Evolutionary conservation across 2,113 vertebrate species (phyloP).

Genomic region (Notothenia coriiceps): DNA sequence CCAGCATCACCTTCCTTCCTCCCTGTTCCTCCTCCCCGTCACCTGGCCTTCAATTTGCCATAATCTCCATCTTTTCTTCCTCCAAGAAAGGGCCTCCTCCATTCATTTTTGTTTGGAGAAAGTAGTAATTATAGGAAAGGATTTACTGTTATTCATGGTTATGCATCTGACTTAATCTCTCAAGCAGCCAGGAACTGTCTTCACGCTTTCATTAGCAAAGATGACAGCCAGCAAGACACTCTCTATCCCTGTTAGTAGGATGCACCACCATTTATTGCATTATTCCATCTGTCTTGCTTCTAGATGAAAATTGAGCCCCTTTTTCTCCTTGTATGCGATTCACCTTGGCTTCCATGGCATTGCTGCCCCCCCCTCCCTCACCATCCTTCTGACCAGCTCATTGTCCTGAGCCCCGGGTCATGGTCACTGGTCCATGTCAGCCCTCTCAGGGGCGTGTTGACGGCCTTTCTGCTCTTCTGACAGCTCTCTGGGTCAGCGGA

Average conservation of each 20-base stretch:
- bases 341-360: slow-evolving; percentile 53
- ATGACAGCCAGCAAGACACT: slow-evolving; percentile 6
- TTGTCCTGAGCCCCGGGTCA: slow-evolving; percentile 69
- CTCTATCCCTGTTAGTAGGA: neutral
- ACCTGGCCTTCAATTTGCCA: neutral
- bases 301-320: slow-evolving; percentile 30
- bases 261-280: neutral
- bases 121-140: slow-evolving; percentile 1
- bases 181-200: neutral
- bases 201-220: slow-evolving; percentile 14
- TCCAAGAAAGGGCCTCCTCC: slow-evolving; percentile 3
- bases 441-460: slow-evolving; percentile 71
- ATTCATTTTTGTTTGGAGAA: slow-evolving; percentile 6
- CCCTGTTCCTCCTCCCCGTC: slow-evolving; percentile 3
- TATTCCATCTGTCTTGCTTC: too few relatives aligned
- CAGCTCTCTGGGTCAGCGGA: slow-evolving; percentile 71
- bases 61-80: slow-evolving; percentile 17
- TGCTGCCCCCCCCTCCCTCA: neutral
- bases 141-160: slow-evolving; percentile 7
- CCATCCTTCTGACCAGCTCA: slow-evolving; percentile 46
- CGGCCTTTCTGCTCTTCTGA: slow-evolving; percentile 73
- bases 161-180: slow-evolving; percentile 5
- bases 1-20: slow-evolving; percentile 42
- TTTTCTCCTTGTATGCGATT: slow-evolving; percentile 34
- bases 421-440: slow-evolving; percentile 71